Evolutionary conservation across 2,113 vertebrate species (phyloP).

Genomic region (Plectropomus leopardus): DNA sequence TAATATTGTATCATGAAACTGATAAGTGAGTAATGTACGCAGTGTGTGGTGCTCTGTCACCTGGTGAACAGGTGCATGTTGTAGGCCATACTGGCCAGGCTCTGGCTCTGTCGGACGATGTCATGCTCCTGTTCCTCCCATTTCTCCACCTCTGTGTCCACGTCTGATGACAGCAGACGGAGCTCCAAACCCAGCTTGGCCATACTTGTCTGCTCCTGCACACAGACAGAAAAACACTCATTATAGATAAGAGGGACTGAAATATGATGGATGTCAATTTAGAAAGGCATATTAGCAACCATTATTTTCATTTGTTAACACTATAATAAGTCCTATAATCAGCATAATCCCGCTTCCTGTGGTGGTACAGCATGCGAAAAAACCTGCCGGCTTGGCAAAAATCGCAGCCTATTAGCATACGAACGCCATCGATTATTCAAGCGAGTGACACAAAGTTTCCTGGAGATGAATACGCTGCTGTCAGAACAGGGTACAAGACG

Average conservation of each 20-base stretch:
- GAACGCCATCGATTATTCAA: conserved; percentile 57
- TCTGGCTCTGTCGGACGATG: conserved; percentile 89
- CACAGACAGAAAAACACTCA: conserved; percentile 7
- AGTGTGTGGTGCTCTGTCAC: conserved; percentile 74
- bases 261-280: conserved; percentile 18
- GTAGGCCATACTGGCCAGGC: conserved; percentile 94
- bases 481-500: conserved; percentile 37
- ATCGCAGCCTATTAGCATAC: conserved; percentile 39
- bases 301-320: conserved; percentile 52
- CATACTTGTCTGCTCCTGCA: conserved; percentile 93
- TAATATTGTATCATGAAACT: no score
- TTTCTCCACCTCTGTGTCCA: conserved; percentile 93
- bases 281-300: conserved; percentile 15
- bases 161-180: conserved; percentile 91
- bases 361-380: conserved; percentile 20
- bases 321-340: conserved; percentile 34
- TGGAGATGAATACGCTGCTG: conserved; percentile 61
- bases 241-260: not conserved
- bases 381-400: conserved; percentile 35
- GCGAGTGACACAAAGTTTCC: conserved; percentile 54
- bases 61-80: conserved; percentile 98
- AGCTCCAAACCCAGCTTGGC: conserved; percentile 95
- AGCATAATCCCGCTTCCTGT: conserved; percentile 47
- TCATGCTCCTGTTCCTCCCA: conserved; percentile 97
- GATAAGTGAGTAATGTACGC: no score